Base-by-base conservation (phyloP, 2,888 invertebrate species). In the Tipula confusa region DNA sequence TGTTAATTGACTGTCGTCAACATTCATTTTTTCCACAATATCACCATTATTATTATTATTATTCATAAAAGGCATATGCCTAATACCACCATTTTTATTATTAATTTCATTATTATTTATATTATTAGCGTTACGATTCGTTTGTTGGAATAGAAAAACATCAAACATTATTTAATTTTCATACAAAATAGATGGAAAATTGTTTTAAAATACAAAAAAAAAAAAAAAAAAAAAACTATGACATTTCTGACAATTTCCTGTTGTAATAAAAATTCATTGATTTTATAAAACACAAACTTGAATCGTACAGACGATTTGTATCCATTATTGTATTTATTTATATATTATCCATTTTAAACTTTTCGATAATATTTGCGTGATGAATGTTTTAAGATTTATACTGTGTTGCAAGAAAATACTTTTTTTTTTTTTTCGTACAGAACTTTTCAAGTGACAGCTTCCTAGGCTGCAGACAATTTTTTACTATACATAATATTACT, bases 161-260 rank as follows among this genome's bases (percentile, higher is more conserved):
- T 80, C 80, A 80, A 80, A 80, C 80, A 80, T 80, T 29, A 29
- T 80, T 80, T 80, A 80, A 80, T 24, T 64, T 64, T 64, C 64
- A 64, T 64, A 64, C 64, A 64, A 64, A 64, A 43, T 43, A 43
- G 24, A 64, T 64, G 24, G 64, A 64, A 64, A 64, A 64, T 24
- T 64, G 64, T 24, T 64, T 43, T n/a, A 43, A 5, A 38, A 38
- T 29, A 80, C 80, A 29, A 80, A n/a, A n/a, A n/a, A n/a, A n/a
- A n/a, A n/a, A n/a, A n/a, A n/a, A n/a, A n/a, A n/a, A n/a, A n/a
- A n/a, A n/a, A n/a, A 29, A n/a, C 15, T 80, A 80, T 80, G 80
- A 80, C 80, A 80, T 80, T 80, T 80, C 80, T 80, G 80, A 80
- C 80, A 80, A 80, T 80, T 80, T 80, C 80, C 80, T 80, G 80